Evolutionary conservation across 2,888 invertebrate species (phyloP).

Genomic region (Xiphydria camelus): DNA sequence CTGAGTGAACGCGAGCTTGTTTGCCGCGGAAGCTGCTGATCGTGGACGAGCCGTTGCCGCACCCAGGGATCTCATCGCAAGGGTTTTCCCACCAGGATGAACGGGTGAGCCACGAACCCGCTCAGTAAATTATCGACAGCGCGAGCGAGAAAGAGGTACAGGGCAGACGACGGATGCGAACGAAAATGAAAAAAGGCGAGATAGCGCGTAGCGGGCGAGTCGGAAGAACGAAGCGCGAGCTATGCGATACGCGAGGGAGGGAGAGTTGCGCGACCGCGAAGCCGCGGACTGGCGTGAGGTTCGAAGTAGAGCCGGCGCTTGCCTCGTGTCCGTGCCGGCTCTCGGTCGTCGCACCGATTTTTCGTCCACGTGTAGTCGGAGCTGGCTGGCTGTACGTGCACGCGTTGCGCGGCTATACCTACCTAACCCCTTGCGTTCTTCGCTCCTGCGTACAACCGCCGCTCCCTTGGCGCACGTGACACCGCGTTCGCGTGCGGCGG

Average conservation of each 20-base stretch:
- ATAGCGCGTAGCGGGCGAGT: background rate
- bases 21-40: background rate
- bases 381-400: too few relatives aligned
- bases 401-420: too few relatives aligned
- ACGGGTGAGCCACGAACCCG: constrained; percentile 46
- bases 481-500: too few relatives aligned
- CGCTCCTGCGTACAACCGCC: background rate
- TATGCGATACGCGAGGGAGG: too few relatives aligned
- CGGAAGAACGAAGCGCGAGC: background rate
- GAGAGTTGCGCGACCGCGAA: too few relatives aligned
- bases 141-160: constrained; percentile 10
- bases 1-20: constrained; percentile 10
- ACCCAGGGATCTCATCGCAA: constrained; percentile 9
- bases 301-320: too few relatives aligned
- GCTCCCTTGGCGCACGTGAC: too few relatives aligned
- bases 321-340: background rate
- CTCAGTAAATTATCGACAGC: constrained; percentile 33
- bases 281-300: too few relatives aligned
- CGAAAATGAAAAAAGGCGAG: background rate
- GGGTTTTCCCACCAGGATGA: constrained; percentile 41
- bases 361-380: too few relatives aligned
- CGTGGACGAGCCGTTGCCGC: background rate
- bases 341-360: background rate
- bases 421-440: too few relatives aligned
- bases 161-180: background rate